A percentile compares a stretch with the other conserved stretches of the same genome.
These are phyloP conservation scores for Aspiorhynchus laticeps DNA, from an alignment of 2,113 vertebrate species.

Conservation along the genomic window DNA sequence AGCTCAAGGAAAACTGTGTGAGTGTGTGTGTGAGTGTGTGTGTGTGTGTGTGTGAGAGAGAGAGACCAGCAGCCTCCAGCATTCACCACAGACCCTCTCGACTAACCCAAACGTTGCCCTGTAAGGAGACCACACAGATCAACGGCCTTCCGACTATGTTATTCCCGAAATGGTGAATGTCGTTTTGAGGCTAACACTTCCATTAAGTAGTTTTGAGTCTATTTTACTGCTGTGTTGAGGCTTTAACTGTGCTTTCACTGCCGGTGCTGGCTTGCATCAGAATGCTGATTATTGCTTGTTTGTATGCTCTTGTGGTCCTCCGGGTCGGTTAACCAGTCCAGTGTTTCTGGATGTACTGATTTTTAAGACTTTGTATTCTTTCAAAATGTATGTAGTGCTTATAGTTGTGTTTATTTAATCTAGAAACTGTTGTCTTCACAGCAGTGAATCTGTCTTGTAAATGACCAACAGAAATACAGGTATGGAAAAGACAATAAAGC, in stretches of 20 bases:
- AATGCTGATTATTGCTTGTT: slow-evolving; percentile 50
- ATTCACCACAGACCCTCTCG: slow-evolving; percentile 44
- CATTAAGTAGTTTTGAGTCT: slow-evolving; percentile 44
- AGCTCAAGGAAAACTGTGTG: background rate
- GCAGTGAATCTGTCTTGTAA: background rate
- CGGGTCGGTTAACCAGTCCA: slow-evolving; percentile 42
- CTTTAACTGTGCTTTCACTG: slow-evolving; percentile 28
- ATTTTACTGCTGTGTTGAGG: slow-evolving; percentile 46
- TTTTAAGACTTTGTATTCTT: background rate
- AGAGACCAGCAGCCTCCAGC: slow-evolving; percentile 36
- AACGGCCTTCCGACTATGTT: slow-evolving; percentile 22
- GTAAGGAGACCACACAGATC: slow-evolving; percentile 56
- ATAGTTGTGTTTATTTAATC: background rate
- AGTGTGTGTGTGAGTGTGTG: background rate
- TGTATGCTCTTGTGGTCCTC: slow-evolving; percentile 42
- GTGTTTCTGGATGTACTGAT: background rate
- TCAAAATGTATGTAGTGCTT: background rate
- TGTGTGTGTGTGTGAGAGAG: background rate
- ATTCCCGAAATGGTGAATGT: slow-evolving; percentile 20
- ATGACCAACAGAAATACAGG: too few species aligned
- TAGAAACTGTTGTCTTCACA: background rate
- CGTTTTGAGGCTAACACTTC: slow-evolving; percentile 46
- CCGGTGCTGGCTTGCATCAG: slow-evolving; percentile 7
- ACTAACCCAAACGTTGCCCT: slow-evolving; percentile 50
- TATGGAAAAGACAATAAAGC: too few species aligned